A percentile compares a stretch with the other conserved stretches of the same genome.
Conservation (phyloP, 2,888 invertebrate genomes). For the Drosophila picticornis region DNA sequence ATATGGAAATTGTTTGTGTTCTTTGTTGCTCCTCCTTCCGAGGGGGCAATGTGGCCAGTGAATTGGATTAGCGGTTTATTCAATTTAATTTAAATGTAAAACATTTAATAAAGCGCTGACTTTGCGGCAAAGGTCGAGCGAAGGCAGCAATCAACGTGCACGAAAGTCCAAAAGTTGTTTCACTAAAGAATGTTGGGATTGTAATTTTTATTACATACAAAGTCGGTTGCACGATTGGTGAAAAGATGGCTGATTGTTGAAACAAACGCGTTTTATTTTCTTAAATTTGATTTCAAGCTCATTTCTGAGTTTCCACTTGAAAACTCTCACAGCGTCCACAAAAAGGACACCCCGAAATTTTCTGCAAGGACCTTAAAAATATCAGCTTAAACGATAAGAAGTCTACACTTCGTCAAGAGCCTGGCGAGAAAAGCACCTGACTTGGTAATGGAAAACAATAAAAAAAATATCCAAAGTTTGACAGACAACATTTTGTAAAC, state of each 20-base stretch:
- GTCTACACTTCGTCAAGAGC: background rate
- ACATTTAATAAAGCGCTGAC: conserved; percentile 59
- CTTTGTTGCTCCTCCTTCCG: conserved; percentile 6
- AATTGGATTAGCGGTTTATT: conserved; percentile 76
- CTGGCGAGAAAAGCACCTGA: background rate
- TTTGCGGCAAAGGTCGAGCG: conserved; percentile 35
- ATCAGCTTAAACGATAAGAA: background rate
- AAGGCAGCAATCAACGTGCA: conserved; percentile 10
- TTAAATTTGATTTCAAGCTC: background rate
- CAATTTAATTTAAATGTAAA: conserved; percentile 77
- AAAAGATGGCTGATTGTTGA: conserved; percentile 10
- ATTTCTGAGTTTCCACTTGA: background rate
- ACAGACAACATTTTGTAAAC: too few relatives aligned
- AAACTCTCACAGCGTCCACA: background rate
- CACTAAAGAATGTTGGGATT: background rate
- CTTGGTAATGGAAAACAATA: too few relatives aligned
- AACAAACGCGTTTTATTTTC: background rate
- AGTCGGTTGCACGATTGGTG: conserved; percentile 28
- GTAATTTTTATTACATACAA: conserved; percentile 16
- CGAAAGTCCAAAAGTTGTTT: conserved; percentile 9
- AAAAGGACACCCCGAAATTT: background rate
- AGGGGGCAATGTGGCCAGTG: conserved; percentile 30
- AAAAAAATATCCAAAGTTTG: too few relatives aligned
- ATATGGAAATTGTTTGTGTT: conserved; percentile 50
- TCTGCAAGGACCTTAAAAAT: background rate